phyloP scores from a whole-genome alignment of 2,888 invertebrate species.

The Drosophila kambysellisi region DNA sequence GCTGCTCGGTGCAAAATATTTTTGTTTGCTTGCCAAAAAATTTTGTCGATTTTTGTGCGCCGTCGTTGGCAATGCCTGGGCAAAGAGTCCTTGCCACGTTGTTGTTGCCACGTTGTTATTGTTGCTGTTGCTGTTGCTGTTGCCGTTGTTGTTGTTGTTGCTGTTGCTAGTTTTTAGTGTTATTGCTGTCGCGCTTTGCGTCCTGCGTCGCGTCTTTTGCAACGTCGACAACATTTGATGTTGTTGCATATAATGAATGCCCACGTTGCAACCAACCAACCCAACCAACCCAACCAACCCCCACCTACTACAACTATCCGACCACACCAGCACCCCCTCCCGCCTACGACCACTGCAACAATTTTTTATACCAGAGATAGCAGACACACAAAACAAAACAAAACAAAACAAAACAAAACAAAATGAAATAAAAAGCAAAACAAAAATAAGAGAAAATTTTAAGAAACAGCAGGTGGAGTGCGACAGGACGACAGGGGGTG shows the following conservation, averaged over 20 bases:
- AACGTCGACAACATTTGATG: conserved; percentile 79
- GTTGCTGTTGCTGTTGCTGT: conserved; percentile 46
- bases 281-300: no score
- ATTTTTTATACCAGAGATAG: conserved; percentile 73
- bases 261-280: conserved; percentile 24
- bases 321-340: background rate
- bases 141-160: conserved; percentile 74
- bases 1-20: conserved; percentile 71
- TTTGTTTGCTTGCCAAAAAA: conserved; percentile 74
- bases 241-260: conserved; percentile 78
- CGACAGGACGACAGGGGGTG: no score
- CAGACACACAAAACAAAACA: conserved; percentile 43
- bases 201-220: conserved; percentile 72
- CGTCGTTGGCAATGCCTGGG: conserved; percentile 54
- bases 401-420: conserved; percentile 38
- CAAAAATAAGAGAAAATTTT: conserved; percentile 16
- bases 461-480: conserved; percentile 10
- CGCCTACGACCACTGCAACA: conserved; percentile 42
- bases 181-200: conserved; percentile 72
- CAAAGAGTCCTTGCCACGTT: conserved; percentile 46
- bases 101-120: conserved; percentile 28
- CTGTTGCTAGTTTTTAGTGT: conserved; percentile 76
- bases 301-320: background rate
- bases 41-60: conserved; percentile 66
- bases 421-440: conserved; percentile 4